A percentile compares a stretch with the other conserved stretches of the same genome.
Evolutionary conservation across 2,888 invertebrate species (phyloP).

Genomic region (Rhagonycha fulva): DNA sequence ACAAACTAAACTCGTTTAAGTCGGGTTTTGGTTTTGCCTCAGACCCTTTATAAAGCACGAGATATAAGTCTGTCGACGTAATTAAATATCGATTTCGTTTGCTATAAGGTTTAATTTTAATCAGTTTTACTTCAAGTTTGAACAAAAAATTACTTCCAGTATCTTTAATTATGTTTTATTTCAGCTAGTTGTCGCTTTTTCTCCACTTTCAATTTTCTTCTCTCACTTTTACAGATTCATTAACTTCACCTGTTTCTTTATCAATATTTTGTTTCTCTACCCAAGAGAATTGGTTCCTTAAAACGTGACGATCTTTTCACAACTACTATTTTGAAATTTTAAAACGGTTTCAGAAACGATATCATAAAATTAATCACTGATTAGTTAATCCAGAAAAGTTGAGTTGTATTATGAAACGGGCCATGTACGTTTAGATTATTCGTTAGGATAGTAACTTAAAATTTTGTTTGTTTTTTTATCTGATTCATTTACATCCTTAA

Average conservation of each 20-base stretch:
- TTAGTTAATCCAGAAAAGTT: no score
- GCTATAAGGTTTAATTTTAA: conserved; percentile 1
- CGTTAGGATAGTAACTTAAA: no score
- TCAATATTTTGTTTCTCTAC: background rate
- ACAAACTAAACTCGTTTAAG: conserved; percentile 3
- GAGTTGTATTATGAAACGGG: no score
- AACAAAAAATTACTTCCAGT: background rate
- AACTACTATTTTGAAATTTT: no score
- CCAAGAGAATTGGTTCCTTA: background rate
- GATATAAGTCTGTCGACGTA: conserved; percentile 2
- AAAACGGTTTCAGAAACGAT: no score
- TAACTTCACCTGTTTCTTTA: background rate
- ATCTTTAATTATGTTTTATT: background rate
- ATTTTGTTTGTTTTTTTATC: no score
- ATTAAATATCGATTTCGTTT: conserved; percentile 4
- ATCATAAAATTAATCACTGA: no score
- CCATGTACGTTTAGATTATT: no score
- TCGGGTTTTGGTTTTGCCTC: conserved; percentile 2
- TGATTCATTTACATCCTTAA: background rate
- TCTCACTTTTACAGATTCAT: background rate
- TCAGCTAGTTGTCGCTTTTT: background rate
- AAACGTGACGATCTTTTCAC: background rate
- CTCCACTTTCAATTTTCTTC: background rate
- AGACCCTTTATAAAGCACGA: conserved; percentile 1
- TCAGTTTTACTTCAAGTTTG: background rate